phyloP scores from a whole-genome alignment of 2,797 vertebrate species.

The Setipinna tenuifilis region DNA sequence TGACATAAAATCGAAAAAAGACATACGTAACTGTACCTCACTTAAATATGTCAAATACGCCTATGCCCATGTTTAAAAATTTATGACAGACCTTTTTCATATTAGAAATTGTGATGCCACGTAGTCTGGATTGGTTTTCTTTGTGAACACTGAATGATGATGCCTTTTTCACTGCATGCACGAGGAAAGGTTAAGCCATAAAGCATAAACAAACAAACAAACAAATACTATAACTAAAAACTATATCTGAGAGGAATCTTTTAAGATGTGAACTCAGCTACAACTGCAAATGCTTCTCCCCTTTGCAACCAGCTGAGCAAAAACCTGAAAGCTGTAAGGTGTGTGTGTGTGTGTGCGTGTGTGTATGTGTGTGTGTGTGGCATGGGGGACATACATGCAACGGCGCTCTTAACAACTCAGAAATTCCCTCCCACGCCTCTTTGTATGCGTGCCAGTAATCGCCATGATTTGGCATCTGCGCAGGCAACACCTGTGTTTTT shows the following conservation, averaged over 20 bases:
- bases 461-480: not conserved
- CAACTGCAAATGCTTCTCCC: not conserved
- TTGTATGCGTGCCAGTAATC: not conserved
- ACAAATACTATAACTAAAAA: not conserved
- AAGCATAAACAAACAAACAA: not conserved
- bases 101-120: not conserved
- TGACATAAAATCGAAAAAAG: conserved; percentile 8
- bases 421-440: conserved; percentile 1
- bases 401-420: not conserved
- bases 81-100: not conserved
- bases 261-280: not conserved
- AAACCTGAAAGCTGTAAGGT: not conserved
- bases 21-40: not conserved
- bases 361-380: not conserved
- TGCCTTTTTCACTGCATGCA: not conserved
- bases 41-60: not conserved
- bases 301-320: not conserved
- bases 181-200: not conserved
- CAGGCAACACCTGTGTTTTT: conserved; percentile 10
- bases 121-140: not conserved
- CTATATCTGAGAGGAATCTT: not conserved
- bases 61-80: not conserved
- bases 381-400: not conserved
- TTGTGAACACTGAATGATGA: not conserved
- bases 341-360: too few species aligned